Evolutionary conservation across 1,140 invertebrate species (phyloP).

Genomic region (Alviniconcha marisindica): DNA sequence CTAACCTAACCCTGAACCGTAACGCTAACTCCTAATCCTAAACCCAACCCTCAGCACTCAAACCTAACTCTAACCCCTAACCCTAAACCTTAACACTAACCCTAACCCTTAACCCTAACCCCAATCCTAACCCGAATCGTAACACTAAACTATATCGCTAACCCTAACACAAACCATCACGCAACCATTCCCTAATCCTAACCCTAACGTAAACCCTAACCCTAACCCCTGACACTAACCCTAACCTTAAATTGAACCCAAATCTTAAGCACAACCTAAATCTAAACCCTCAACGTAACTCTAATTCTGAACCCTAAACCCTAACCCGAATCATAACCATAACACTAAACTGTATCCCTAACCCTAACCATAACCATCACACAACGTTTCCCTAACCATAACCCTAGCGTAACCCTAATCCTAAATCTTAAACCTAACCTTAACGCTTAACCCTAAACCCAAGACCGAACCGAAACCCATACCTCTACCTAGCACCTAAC

Average conservation of each 20-base stretch:
- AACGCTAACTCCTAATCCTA: conserved; percentile 1
- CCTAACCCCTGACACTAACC: conserved; percentile 8
- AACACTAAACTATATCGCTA: neutral
- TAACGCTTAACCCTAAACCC: too few relatives aligned
- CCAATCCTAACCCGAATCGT: neutral
- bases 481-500: too few relatives aligned
- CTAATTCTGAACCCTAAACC: neutral
- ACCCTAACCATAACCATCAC: too few relatives aligned
- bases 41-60: too few relatives aligned
- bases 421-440: too few relatives aligned
- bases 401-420: too few relatives aligned
- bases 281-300: neutral
- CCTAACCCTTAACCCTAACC: neutral
- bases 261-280: neutral
- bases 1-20: neutral
- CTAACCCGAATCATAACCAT: neutral
- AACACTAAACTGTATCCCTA: too few relatives aligned
- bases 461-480: too few relatives aligned
- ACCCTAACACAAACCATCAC: neutral
- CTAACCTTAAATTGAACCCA: neutral
- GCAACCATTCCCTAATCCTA: neutral
- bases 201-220: conserved; percentile 2
- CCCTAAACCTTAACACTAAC: neutral
- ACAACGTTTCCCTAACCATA: too few relatives aligned
- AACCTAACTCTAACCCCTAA: neutral